Evolutionary conservation across 2,113 vertebrate genomes (phyloP).

Genomic region (Hassar affinis): DNA sequence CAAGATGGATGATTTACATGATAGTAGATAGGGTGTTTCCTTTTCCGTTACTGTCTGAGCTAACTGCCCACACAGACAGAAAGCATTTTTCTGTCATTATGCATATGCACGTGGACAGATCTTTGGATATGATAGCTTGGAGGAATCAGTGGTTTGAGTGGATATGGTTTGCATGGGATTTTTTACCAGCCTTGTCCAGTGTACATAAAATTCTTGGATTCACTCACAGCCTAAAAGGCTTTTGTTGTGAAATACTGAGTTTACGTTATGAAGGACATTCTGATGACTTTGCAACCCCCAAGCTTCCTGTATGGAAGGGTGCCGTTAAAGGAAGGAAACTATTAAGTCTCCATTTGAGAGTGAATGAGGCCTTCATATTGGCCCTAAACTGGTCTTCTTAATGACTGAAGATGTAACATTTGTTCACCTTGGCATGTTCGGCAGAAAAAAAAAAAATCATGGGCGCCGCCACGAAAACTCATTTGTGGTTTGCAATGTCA

Average conservation of each 20-base stretch:
- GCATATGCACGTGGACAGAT: neutral
- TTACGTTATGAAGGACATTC: neutral
- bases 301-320: neutral
- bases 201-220: neutral
- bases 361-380: neutral
- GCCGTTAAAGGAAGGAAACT: neutral
- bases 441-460: too few relatives aligned
- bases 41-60: neutral
- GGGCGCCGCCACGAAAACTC: too few relatives aligned
- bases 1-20: too few relatives aligned
- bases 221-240: neutral
- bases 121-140: neutral
- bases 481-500: too few relatives aligned
- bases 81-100: neutral
- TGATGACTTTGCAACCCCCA: neutral
- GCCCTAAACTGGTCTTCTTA: neutral
- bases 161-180: neutral
- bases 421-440: too few relatives aligned
- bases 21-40: neutral
- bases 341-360: neutral
- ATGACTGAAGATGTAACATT: neutral
- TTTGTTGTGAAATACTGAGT: neutral
- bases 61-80: neutral
- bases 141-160: neutral
- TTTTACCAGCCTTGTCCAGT: neutral